Percentiles rank a stretch among this genome's conserved stretches.
Conservation (phyloP, 2,113 vertebrate genomes). For the Caretta caretta region DNA sequence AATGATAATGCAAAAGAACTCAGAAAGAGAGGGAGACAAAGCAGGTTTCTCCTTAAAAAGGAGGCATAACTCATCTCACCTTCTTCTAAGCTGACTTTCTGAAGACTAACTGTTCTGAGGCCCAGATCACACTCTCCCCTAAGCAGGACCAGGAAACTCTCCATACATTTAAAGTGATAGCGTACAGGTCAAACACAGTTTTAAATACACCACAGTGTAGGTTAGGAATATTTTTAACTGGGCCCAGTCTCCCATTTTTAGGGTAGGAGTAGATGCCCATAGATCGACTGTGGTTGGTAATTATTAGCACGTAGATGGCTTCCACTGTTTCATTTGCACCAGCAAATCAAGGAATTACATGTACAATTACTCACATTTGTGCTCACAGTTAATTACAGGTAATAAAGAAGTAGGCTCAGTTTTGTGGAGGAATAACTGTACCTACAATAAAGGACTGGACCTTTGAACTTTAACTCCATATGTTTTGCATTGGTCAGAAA, state of each 20-base stretch:
- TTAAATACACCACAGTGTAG: background rate
- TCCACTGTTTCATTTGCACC: background rate
- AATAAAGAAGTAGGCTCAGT: background rate
- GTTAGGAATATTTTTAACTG: background rate
- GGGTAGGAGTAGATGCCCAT: background rate
- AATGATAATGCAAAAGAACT: background rate
- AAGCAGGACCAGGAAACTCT: background rate
- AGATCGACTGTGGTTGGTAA: background rate
- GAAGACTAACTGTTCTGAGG: background rate
- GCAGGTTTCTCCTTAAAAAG: background rate
- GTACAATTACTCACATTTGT: rapidly evolving
- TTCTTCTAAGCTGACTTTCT: background rate
- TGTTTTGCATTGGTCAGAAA: background rate
- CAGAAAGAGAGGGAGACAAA: background rate
- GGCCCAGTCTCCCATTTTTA: background rate
- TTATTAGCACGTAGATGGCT: background rate
- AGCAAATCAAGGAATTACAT: background rate
- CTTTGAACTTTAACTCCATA: background rate
- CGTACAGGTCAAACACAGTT: background rate
- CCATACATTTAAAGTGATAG: background rate
- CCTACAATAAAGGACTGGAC: rapidly evolving
- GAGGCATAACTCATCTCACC: background rate
- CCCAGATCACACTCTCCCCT: background rate
- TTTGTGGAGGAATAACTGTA: background rate
- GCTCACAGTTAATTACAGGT: background rate